These are phyloP conservation scores for Australoheros scitulus DNA, from an alignment of 2,113 vertebrate species.

Conservation along the genomic window DNA sequence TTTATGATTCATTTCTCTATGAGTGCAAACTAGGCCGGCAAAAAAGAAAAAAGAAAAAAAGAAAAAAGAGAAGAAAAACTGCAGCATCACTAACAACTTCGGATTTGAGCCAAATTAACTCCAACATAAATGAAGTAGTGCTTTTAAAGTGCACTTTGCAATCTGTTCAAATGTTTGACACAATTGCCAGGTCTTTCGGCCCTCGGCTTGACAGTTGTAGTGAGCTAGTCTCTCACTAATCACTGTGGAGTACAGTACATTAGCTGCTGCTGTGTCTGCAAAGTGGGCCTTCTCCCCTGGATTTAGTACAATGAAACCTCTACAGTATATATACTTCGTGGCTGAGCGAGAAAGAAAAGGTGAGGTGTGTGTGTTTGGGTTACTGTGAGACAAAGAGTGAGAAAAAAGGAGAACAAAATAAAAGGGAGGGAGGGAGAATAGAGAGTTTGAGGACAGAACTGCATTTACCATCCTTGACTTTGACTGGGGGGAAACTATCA, in stretches of 20 bases:
- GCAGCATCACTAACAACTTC: conserved; percentile 10
- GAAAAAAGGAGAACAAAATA: conserved; percentile 13
- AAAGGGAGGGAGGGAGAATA: conserved; percentile 10
- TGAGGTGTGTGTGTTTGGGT: not conserved
- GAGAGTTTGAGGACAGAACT: conserved; percentile 50
- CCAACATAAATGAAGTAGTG: conserved; percentile 15
- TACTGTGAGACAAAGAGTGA: conserved; percentile 15
- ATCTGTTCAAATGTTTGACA: conserved; percentile 42
- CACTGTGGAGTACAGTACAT: conserved; percentile 59
- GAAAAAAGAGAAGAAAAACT: not conserved
- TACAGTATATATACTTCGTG: conserved; percentile 23
- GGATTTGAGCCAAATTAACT: conserved; percentile 39
- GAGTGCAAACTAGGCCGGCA: conserved; percentile 28
- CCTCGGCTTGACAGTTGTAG: conserved; percentile 29
- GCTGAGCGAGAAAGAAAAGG: not conserved
- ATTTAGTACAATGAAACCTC: conserved; percentile 58
- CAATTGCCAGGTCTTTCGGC: conserved; percentile 34
- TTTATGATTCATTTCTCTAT: conserved; percentile 23
- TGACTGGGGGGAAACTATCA: conserved; percentile 43
- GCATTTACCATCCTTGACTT: conserved; percentile 58
- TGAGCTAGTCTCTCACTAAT: conserved; percentile 57
- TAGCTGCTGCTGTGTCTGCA: conserved; percentile 68
- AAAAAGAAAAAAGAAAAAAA: not conserved
- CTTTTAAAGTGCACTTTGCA: conserved; percentile 46
- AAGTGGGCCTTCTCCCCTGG: conserved; percentile 50